Base-by-base conservation (phyloP, 1,140 invertebrate species). In the Tetragnatha versicolor region DNA sequence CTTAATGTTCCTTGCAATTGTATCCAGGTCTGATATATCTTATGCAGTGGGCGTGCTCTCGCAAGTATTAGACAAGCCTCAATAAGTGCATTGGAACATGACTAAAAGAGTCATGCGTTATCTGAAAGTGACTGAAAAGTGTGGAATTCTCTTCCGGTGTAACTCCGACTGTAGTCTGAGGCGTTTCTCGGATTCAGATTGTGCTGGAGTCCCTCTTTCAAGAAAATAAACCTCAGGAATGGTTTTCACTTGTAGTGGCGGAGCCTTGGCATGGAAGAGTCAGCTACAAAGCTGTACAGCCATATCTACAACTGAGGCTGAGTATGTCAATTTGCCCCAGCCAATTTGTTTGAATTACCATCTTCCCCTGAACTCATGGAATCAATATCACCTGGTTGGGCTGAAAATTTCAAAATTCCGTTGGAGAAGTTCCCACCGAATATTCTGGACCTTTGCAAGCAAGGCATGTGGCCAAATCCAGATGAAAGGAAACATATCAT, bases 1-100 rank as follows among this genome's bases (percentile, higher is more conserved):
- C 37, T 79, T 89, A 17, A 84, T 87, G 82, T 88, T 88, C 80
- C 55, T 88, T 14, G 58, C 83, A 9, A 79, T 84, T n/a, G 77
- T 81, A 0, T 87, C 86, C 17, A 63, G 87, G 29, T 87, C 88
- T 58, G 87, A 88, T 81, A 86, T 89, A 20, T 66, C 85, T 2
- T 87, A 81, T 82, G 82, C 85, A 42, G 85, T 88, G 0, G 84
- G 83, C 79, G 20, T 31, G 35, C 17, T 53, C 9, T 70, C 29
- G 3, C 29, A n/a, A 12, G n/a, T 14, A 31, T 14, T 70, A 6
- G 31, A 53, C 47, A 47, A 66, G 47, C 45, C 47, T 29, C 10
- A 12, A 17, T 4, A 33, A 2, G 33, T 25, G 3, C 22, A 89
- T 82, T 22, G n/a, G 7, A 79, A 76, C 5, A 82, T 84, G 72